phyloP scores from a whole-genome alignment of 2,888 invertebrate species.

The Noctua fimbriata region DNA sequence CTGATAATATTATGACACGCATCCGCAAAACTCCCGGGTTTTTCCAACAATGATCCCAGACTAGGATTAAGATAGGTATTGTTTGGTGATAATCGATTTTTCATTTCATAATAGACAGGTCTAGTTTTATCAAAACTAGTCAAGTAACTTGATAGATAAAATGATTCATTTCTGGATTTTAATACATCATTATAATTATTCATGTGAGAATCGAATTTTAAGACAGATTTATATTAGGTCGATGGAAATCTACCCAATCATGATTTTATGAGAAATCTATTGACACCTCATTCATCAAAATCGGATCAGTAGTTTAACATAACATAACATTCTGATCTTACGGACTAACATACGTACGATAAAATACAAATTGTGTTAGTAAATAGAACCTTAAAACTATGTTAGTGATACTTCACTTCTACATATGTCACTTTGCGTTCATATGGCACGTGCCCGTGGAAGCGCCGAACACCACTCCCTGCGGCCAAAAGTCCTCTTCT shows the following conservation, averaged over 20 bases:
- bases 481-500: too few relatives aligned
- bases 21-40: neutral
- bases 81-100: neutral
- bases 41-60: slow-evolving; percentile 15
- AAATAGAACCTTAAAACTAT: too few relatives aligned
- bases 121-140: neutral
- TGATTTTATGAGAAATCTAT: neutral
- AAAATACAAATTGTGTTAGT: too few relatives aligned
- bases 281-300: neutral
- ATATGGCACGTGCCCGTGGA: too few relatives aligned
- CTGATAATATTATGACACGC: slow-evolving; percentile 3
- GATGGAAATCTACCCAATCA: neutral
- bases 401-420: too few relatives aligned
- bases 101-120: neutral
- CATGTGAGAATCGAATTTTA: neutral
- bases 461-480: too few relatives aligned
- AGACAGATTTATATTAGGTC: neutral
- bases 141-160: neutral
- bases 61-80: slow-evolving; percentile 4
- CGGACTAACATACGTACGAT: too few relatives aligned
- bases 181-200: neutral
- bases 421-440: too few relatives aligned
- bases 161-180: neutral
- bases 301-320: neutral
- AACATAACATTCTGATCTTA: too few relatives aligned